phyloP scores from a whole-genome alignment of 2,797 vertebrate species.

The Artibeus jamaicensis region DNA sequence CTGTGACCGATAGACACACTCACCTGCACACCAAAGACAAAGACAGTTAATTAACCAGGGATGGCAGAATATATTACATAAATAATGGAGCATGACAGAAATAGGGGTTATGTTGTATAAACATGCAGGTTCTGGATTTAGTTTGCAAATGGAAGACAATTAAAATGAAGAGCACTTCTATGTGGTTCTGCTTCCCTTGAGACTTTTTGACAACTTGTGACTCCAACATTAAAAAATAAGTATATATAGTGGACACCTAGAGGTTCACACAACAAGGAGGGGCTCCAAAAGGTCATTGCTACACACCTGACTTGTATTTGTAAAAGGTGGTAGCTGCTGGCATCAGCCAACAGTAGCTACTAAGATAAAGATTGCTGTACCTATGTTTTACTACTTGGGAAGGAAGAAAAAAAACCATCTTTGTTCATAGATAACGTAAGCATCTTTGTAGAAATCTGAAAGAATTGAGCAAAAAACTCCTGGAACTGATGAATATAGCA shows the following conservation, averaged over 20 bases:
- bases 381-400: conserved; percentile 40
- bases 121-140: neutral
- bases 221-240: neutral
- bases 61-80: neutral
- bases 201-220: neutral
- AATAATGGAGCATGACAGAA: conserved; percentile 2
- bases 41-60: conserved; percentile 15
- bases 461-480: neutral
- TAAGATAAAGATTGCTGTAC: conserved; percentile 18
- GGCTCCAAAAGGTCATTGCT: conserved; percentile 47
- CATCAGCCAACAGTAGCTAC: neutral
- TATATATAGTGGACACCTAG: neutral
- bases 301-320: neutral
- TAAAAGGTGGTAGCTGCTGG: conserved; percentile 9
- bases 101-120: neutral
- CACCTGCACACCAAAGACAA: conserved; percentile 13
- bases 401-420: neutral
- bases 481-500: neutral
- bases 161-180: neutral
- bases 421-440: neutral
- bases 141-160: conserved; percentile 12
- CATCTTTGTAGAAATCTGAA: neutral
- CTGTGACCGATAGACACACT: neutral
- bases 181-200: neutral
- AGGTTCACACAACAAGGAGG: neutral